Evolutionary conservation across 2,113 vertebrate species (phyloP).

Genomic region (Cyanistes caeruleus): DNA sequence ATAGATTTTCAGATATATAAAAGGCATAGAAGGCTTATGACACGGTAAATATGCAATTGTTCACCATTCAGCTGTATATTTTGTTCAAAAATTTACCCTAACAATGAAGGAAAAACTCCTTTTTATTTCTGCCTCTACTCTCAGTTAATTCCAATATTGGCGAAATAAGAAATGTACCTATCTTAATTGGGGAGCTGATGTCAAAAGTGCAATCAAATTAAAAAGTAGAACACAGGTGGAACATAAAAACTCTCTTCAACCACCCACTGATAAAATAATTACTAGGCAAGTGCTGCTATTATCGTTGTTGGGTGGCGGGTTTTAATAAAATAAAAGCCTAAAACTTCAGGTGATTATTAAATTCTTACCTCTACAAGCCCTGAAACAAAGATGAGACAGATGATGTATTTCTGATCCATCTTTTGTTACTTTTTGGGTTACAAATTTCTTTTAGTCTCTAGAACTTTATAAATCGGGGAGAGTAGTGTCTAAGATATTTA

Average conservation of each 20-base stretch:
- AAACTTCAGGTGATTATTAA: constrained; percentile 27
- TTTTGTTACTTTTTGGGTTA: background rate
- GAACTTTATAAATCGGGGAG: background rate
- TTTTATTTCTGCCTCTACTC: background rate
- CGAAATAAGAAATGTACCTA: background rate
- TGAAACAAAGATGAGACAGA: background rate
- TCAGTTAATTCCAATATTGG: background rate
- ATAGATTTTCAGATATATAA: background rate
- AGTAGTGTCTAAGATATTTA: background rate
- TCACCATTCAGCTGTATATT: background rate
- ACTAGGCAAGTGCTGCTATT: constrained; percentile 17
- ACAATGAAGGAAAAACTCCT: background rate
- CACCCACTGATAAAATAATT: constrained; percentile 49
- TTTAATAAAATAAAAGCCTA: background rate
- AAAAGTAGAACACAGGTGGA: constrained; percentile 30
- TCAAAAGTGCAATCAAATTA: constrained; percentile 50
- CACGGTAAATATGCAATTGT: background rate
- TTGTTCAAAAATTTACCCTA: background rate
- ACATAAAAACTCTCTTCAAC: constrained; percentile 43
- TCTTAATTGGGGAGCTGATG: constrained; percentile 1
- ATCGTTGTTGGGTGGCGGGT: background rate
- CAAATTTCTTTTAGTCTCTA: background rate
- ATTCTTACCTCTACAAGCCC: background rate
- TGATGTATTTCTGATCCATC: background rate
- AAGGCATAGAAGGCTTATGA: background rate